Evolutionary conservation across 2,888 invertebrate species (phyloP), one percentile per base, ranked within the genome.

Genomic region (Cheilosia variabilis): DNA sequence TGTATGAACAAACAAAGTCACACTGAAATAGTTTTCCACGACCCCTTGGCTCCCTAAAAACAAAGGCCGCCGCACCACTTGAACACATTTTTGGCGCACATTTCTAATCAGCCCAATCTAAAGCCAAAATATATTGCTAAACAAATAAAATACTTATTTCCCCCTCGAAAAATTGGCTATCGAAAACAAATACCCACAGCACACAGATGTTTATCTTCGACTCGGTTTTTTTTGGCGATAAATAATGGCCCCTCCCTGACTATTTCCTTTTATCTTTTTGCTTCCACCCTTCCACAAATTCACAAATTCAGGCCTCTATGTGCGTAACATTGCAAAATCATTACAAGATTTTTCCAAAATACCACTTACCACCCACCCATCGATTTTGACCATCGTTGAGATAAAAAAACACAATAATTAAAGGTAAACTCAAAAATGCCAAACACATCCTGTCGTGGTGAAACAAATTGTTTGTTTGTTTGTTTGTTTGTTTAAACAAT

Each of bases 401-500:
- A 52, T 52, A 24, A 52, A 52, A 15, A 24, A 13, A 52, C 24
- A 52, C 19, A 24, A 22, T 17, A 45, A 45, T 6, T 31, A 31
- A 4, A 37, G 17, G 45, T 17, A 6, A 47, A 19, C 9, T 6
- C 15, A 15, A n/a, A 52, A 52, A 52, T 22, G 13, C 52, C 52
- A 52, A 52, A 52, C 15, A 27, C 10, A 31, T n/a, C 22, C 15
- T 58, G 50, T 24, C 37, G 47, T 58, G 47, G 27, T 34, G 45
- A 69, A 47, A 22, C 55, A 34, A 69, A 69, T 37, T 50, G 15
- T 24, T 13, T n/a, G n/a, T n/a, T n/a, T n/a, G n/a, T n/a, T n/a
- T n/a, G n/a, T n/a, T 50, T 53, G 43, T 55, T 63, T 73, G 45
- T 73, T 63, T 73, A 73, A 55, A 55, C 13, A 65, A 55, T 55